Conservation (phyloP, 2,797 vertebrate genomes). For the Varecia variegata region DNA sequence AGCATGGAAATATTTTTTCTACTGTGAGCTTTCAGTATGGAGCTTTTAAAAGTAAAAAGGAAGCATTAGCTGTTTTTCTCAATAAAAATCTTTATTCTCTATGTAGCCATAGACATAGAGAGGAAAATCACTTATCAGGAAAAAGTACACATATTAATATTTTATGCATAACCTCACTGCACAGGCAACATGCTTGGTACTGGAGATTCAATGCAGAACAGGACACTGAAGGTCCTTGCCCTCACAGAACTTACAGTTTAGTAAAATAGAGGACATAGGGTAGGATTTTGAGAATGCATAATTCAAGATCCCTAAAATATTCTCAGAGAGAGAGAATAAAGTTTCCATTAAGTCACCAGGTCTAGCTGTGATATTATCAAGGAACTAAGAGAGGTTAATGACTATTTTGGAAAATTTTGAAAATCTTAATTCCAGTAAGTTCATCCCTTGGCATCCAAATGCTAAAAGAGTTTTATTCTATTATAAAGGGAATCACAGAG, state of each 20-base stretch:
- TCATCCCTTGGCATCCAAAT: neutral
- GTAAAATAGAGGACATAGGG: neutral
- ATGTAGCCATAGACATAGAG: neutral
- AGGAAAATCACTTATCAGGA: neutral
- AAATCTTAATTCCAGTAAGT: neutral
- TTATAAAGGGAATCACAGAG: neutral
- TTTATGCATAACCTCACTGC: neutral
- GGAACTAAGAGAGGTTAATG: neutral
- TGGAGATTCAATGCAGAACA: neutral
- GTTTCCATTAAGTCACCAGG: neutral
- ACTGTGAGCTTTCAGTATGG: neutral
- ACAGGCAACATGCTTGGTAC: neutral
- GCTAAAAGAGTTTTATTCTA: neutral
- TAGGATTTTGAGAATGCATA: neutral
- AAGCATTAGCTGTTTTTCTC: neutral
- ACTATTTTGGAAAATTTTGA: neutral
- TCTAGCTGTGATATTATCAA: neutral
- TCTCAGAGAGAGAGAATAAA: neutral
- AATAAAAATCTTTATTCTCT: neutral
- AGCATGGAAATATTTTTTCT: neutral
- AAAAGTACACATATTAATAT: neutral
- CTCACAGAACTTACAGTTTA: neutral
- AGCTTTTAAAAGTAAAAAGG: neutral
- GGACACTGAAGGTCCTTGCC: rapidly evolving
- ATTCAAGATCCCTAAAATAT: neutral